Evolutionary conservation across 1,140 invertebrate species (phyloP).

Genomic region (Nasonia longicornis): DNA sequence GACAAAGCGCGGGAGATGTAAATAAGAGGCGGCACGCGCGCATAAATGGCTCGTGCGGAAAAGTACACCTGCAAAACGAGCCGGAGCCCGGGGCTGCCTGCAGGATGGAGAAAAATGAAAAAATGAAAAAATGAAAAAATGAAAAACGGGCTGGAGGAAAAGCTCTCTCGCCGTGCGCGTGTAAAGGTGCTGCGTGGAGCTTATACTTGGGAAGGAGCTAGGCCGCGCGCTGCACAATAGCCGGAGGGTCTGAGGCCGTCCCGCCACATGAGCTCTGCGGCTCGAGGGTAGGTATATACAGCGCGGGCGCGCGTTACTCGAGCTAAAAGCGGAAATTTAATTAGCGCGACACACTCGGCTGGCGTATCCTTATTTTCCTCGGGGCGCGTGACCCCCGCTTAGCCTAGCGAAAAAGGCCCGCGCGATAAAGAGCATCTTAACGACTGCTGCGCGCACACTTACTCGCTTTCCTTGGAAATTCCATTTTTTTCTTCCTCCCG

Average conservation of each 20-base stretch:
- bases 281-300: too few species aligned
- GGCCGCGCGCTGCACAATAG: too few species aligned
- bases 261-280: too few species aligned
- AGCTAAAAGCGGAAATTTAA: slow-evolving; percentile 47
- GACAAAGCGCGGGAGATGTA: not conserved
- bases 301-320: not conserved
- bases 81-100: not conserved
- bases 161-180: too few species aligned
- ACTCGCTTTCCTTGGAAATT: not conserved
- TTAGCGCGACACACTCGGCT: slow-evolving; percentile 47
- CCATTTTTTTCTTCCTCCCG: not conserved
- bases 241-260: too few species aligned
- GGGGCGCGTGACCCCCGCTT: too few species aligned
- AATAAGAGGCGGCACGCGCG: not conserved
- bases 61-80: not conserved
- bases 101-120: too few species aligned
- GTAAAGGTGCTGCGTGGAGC: too few species aligned
- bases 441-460: slow-evolving; percentile 13
- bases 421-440: slow-evolving; percentile 44
- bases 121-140: too few species aligned
- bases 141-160: too few species aligned
- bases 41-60: not conserved
- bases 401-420: not conserved
- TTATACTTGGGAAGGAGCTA: too few species aligned
- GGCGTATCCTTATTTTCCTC: slow-evolving; percentile 40